Conservation (phyloP, 2,888 invertebrate genomes). For the Latrodectus elegans region DNA sequence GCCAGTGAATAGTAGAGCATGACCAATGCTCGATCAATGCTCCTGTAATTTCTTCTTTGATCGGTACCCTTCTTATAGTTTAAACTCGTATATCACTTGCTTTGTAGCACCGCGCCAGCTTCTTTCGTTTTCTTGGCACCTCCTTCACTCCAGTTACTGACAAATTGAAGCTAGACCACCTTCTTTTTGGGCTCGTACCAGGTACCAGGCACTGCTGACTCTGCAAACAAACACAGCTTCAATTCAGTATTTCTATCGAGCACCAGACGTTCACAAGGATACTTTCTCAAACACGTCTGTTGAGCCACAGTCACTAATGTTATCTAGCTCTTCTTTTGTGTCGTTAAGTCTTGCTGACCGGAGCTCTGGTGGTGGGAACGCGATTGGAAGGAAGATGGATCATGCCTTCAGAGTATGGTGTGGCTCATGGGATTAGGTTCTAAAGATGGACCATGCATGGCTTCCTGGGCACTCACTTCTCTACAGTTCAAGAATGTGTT, state of each 20-base stretch:
- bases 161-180: background rate
- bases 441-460: slow-evolving; percentile 71
- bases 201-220: slow-evolving; percentile 8
- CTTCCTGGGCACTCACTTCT: slow-evolving; percentile 72
- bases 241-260: background rate
- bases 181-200: background rate
- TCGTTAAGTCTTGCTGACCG: slow-evolving; percentile 72
- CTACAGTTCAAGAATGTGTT: slow-evolving; percentile 71
- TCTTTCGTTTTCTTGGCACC: background rate
- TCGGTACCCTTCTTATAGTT: slow-evolving; percentile 69
- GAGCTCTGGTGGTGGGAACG: slow-evolving; percentile 71
- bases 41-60: slow-evolving; percentile 71
- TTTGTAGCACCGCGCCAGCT: slow-evolving; percentile 67
- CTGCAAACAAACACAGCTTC: background rate
- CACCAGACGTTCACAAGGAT: background rate
- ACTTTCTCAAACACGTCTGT: slow-evolving; percentile 2
- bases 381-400: slow-evolving; percentile 71
- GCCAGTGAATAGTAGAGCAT: slow-evolving; percentile 73
- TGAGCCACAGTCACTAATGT: background rate
- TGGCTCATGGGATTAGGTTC: slow-evolving; percentile 71
- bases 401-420: slow-evolving; percentile 64
- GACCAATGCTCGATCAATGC: too few relatives aligned
- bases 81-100: too few relatives aligned
- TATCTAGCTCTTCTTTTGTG: slow-evolving; percentile 27
- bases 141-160: background rate